Conservation (phyloP, 2,113 vertebrate species). For the Platysternon megacephalum region DNA sequence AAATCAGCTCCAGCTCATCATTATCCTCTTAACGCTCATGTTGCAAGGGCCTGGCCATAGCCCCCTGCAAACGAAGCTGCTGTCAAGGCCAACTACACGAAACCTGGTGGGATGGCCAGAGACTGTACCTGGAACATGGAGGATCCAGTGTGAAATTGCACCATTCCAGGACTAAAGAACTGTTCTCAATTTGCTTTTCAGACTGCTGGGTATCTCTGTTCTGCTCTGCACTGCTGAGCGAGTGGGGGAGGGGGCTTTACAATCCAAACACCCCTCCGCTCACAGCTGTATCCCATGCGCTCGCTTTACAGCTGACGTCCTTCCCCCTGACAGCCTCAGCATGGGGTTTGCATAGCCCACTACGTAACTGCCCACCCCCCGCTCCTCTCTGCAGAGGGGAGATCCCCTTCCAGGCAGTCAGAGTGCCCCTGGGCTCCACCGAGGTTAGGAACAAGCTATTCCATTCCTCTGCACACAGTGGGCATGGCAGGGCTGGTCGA, state of each 20-base stretch:
- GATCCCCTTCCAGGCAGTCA: not conserved
- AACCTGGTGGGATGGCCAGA: not conserved
- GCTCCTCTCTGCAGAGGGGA: not conserved
- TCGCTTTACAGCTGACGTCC: not conserved
- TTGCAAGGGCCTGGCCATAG: not conserved
- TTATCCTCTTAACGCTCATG: constrained; percentile 57
- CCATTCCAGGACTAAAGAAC: not conserved
- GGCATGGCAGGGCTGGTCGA: not conserved
- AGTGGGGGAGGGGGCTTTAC: fast-evolving
- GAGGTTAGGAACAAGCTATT: not conserved
- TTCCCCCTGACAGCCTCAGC: not conserved
- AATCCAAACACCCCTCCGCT: not conserved
- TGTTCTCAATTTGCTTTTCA: not conserved
- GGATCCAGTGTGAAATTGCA: not conserved
- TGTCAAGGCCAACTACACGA: not conserved
- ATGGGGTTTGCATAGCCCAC: not conserved
- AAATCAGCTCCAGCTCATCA: constrained; percentile 87
- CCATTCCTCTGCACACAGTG: not conserved
- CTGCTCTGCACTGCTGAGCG: not conserved
- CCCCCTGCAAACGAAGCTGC: not conserved
- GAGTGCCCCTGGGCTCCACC: not conserved
- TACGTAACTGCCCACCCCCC: not conserved
- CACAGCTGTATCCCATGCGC: not conserved
- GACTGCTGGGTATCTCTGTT: not conserved
- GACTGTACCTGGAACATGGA: not conserved